A percentile compares a stretch with the other conserved stretches of the same genome.
These are phyloP conservation scores for Virgularia gustaviana DNA, from an alignment of 92 coral and sea anemone species.

Conservation along the genomic window DNA sequence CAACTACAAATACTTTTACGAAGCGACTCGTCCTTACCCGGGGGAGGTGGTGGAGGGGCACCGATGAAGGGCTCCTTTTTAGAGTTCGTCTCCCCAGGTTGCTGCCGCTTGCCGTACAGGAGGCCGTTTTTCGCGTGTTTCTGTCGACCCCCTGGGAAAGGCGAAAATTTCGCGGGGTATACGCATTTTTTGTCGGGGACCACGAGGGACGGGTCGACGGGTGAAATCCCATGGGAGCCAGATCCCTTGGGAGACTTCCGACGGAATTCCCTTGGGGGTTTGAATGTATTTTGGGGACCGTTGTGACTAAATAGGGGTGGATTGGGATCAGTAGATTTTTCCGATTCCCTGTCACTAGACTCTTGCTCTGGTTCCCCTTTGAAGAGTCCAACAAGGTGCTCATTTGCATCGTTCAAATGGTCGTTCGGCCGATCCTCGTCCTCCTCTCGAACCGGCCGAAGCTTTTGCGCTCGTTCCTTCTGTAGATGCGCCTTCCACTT, in stretches of 20 bases:
- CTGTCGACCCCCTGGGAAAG: slow-evolving; percentile 81
- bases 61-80: slow-evolving; percentile 48
- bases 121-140: slow-evolving; percentile 65
- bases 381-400: slow-evolving; percentile 78
- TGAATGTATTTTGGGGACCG: slow-evolving; percentile 1
- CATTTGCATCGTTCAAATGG: slow-evolving; percentile 72
- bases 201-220: slow-evolving; percentile 65
- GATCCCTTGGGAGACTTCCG: background rate
- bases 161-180: slow-evolving; percentile 81
- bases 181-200: slow-evolving; percentile 79
- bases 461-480: slow-evolving; percentile 37
- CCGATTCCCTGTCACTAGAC: slow-evolving; percentile 43
- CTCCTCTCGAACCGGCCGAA: slow-evolving; percentile 33
- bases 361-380: too few relatives aligned
- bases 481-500: slow-evolving; percentile 54
- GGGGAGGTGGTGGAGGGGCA: slow-evolving; percentile 24
- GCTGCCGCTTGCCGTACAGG: slow-evolving; percentile 73
- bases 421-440: slow-evolving; percentile 40
- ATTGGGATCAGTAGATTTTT: slow-evolving; percentile 6
- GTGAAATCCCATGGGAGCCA: slow-evolving; percentile 34
- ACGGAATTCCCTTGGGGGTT: slow-evolving; percentile 22
- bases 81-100: slow-evolving; percentile 47
- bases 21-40: slow-evolving; percentile 19
- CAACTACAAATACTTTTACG: background rate
- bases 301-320: slow-evolving; percentile 1